Evolutionary conservation across 23 tunicate genomes (phyloP), one percentile per base, ranked within the genome.

Genomic region (Diplosoma virens): DNA sequence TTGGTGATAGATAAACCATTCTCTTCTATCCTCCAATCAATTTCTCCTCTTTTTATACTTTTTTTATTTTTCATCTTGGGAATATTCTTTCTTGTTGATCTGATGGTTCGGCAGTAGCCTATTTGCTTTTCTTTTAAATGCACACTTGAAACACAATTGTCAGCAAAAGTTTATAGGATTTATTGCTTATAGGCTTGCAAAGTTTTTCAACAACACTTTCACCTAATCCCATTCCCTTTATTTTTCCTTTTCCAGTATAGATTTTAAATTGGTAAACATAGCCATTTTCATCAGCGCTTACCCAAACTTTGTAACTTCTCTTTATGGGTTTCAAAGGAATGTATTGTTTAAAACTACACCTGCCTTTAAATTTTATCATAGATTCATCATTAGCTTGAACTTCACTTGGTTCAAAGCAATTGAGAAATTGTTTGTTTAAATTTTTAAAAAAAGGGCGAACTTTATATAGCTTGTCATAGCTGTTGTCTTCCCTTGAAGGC

Each of bases 281-380:
- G 3, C 52, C 52, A 4, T 67, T 17, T 11, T 11, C n/a, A 36
- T 67, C 52, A 7, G 74, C 74, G 17, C 74, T 67, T 6, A 34
- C 52, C 25, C 52, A 67, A 34, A 67, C 74, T 36, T 67, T 67
- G 50, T 67, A 67, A 3, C 52, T 27, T 67, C 74, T 67, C 36
- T 67, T 67, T 35, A 67, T 36, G 5, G 52, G 50, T 21, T 67
- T 67, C 24, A 34, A 34, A 17, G 74, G 74, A 36, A 67, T 17
- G 27, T 35, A 36, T 67, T 67, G 74, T 22, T 67, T 67, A 26
- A 67, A 67, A 18, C 14, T 17, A 23, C 52, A 67, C 50, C 74
- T 34, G 5, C 74, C 74, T 67, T 67, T 67, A 36, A 35, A 36
- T n/a, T 67, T 67, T 5, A 56, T 56, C 64, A 41, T 41, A n/a